Conservation (phyloP, 2,888 invertebrate genomes). For the Netelia melanura region DNA sequence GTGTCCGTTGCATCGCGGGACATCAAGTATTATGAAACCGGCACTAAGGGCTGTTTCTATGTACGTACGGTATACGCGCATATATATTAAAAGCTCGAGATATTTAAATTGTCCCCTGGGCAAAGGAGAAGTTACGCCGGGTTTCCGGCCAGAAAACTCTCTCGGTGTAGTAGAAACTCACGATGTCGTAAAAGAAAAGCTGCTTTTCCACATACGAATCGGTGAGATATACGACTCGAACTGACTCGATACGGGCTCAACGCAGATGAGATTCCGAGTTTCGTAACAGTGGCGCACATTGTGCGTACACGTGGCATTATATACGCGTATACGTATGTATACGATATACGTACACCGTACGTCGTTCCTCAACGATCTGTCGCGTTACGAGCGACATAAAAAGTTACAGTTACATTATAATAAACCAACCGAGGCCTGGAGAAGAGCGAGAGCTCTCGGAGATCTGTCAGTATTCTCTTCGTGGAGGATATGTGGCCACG, state of each 20-base stretch:
- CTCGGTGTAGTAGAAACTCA: conserved; percentile 9
- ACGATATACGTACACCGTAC: conserved; percentile 22
- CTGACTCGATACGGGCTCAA: conserved; percentile 66
- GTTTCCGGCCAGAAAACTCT: not conserved
- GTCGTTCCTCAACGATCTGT: conserved; percentile 67
- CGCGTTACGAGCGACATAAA: conserved; percentile 80
- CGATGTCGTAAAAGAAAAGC: conserved; percentile 63
- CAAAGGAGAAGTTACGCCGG: not conserved
- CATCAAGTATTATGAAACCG: not conserved
- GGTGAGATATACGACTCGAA: conserved; percentile 69
- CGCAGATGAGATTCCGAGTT: conserved; percentile 60
- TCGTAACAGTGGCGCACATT: conserved; percentile 13
- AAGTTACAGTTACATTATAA: conserved; percentile 83
- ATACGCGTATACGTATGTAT: not conserved
- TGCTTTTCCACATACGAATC: conserved; percentile 61
- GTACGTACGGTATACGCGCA: not conserved
- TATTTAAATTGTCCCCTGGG: not conserved
- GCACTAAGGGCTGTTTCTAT: not conserved
- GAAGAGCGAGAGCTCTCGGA: conserved; percentile 11
- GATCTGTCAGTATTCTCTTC: conserved; percentile 28
- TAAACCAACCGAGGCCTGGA: conserved; percentile 74
- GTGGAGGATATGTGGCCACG: conserved; percentile 3
- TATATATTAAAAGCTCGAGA: not conserved
- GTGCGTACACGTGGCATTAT: not conserved
- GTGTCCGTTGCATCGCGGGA: not conserved